Evolutionary conservation across 2,797 vertebrate species (phyloP), one percentile per base, ranked within the genome.

Genomic region (Anas acuta): DNA sequence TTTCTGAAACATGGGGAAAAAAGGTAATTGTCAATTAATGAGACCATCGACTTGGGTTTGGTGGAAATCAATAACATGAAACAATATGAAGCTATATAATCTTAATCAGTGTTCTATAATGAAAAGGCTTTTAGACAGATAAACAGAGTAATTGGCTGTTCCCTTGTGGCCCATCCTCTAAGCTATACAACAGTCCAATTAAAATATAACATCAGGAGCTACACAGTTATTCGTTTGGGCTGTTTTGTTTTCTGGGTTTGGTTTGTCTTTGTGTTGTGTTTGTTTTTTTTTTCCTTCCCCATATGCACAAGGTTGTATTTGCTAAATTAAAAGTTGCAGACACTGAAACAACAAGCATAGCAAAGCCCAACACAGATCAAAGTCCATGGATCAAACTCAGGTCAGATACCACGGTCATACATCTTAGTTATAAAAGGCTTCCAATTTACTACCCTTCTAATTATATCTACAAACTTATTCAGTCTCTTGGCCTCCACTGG

Each of bases 21-120:
- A 97, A 98, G 94, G 97, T 97, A 98, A 98, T 97, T 97, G 98
- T 98, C 98, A 97, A 98, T 97, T 98, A 98, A 97, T n/a, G 77
- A 97, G 94, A 96, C 95, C 94, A 96, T 97, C 74, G 78, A 90
- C 91, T 87, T 96, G 93, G 90, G 12, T 91, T 74, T 93, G 96
- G 88, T 88, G 67, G 95, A 97, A 97, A 98, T 98, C 98, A 96
- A 98, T 98, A 97, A 91, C 83, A 89, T 7, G 67, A 95, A 95
- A 97, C 97, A 97, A 97, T 95, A 96, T 84, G 43, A 96, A 96
- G 89, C 73, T 77, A 96, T 96, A 97, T 95, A 90, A 95, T 91
- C 96, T 92, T 96, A 96, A 97, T 95, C 96, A 97, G 97, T 88
- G 90, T 95, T 96, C 92, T 74, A 33, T 93, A 96, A 96, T 35